A percentile compares a stretch with the other conserved stretches of the same genome.
Evolutionary conservation across 1,140 invertebrate genomes (phyloP).

Genomic region (Pinna nobilis): DNA sequence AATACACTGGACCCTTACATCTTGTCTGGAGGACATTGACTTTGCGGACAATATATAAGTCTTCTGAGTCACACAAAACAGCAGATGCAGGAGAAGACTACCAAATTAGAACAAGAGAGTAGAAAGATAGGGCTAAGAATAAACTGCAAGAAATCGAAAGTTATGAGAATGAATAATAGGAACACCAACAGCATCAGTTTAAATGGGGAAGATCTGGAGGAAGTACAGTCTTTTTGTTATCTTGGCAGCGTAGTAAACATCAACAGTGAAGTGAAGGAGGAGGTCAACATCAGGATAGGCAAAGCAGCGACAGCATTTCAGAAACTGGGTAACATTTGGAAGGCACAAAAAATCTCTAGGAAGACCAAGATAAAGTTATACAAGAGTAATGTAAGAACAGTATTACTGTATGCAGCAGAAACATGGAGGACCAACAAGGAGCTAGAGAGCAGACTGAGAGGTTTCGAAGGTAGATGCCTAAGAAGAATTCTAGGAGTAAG

Average conservation of each 20-base stretch:
- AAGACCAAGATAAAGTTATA: slow-evolving; percentile 19
- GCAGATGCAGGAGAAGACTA: slow-evolving; percentile 27
- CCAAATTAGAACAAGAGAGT: not conserved
- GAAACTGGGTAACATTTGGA: slow-evolving; percentile 23
- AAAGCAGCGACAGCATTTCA: slow-evolving; percentile 29
- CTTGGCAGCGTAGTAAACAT: slow-evolving; percentile 12
- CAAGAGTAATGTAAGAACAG: too few relatives aligned
- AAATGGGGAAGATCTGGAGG: not conserved
- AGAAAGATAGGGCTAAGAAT: slow-evolving; percentile 19
- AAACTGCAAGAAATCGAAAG: slow-evolving; percentile 14
- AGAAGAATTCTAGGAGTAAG: not conserved
- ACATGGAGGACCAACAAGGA: slow-evolving; percentile 15
- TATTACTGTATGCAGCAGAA: slow-evolving; percentile 24
- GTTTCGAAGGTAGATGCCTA: not conserved
- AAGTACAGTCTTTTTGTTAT: slow-evolving; percentile 17
- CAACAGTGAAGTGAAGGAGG: slow-evolving; percentile 17
- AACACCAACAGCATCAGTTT: slow-evolving; percentile 9
- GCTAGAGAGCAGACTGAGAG: slow-evolving; percentile 1
- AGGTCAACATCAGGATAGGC: slow-evolving; percentile 28
- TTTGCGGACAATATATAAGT: slow-evolving; percentile 37
- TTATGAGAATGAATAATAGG: slow-evolving; percentile 19
- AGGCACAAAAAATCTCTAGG: not conserved
- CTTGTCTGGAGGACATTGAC: slow-evolving; percentile 2
- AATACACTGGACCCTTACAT: slow-evolving; percentile 11
- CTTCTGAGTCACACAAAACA: slow-evolving; percentile 15